Evolutionary conservation across 2,113 vertebrate species (phyloP).

Genomic region (Rostratula benghalensis): DNA sequence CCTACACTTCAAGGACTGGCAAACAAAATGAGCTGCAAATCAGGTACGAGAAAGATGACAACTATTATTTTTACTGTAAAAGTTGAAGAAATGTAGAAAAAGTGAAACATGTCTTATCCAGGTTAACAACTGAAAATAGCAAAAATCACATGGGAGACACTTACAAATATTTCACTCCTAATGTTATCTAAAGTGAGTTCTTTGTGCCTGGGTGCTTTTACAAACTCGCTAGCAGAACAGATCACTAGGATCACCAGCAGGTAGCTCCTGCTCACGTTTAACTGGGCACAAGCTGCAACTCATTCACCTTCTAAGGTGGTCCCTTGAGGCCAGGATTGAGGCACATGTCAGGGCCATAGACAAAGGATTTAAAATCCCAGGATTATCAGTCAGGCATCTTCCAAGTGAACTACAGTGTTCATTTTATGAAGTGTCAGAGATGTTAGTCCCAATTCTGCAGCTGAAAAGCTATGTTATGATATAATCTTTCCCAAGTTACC

Average conservation of each 20-base stretch:
- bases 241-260: neutral
- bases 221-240: neutral
- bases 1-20: neutral
- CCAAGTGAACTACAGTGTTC: neutral
- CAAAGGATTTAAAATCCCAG: constrained; percentile 56
- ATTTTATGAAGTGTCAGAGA: constrained; percentile 50
- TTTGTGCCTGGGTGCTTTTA: neutral
- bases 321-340: constrained; percentile 50
- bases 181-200: neutral
- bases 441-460: constrained; percentile 23
- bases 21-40: neutral
- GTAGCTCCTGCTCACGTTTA: neutral
- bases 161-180: neutral
- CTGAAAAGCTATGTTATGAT: constrained; percentile 36
- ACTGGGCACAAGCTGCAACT: constrained; percentile 48
- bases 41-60: neutral
- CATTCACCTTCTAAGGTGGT: constrained; percentile 50
- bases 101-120: neutral
- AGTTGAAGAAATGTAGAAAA: neutral
- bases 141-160: neutral
- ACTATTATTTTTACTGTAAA: neutral
- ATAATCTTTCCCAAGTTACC: constrained; percentile 45
- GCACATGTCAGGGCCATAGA: constrained; percentile 5
- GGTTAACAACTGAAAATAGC: neutral
- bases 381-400: constrained; percentile 58